phyloP scores from a whole-genome alignment of 1,140 invertebrate genomes.

The Helicorthomorpha holstii region DNA sequence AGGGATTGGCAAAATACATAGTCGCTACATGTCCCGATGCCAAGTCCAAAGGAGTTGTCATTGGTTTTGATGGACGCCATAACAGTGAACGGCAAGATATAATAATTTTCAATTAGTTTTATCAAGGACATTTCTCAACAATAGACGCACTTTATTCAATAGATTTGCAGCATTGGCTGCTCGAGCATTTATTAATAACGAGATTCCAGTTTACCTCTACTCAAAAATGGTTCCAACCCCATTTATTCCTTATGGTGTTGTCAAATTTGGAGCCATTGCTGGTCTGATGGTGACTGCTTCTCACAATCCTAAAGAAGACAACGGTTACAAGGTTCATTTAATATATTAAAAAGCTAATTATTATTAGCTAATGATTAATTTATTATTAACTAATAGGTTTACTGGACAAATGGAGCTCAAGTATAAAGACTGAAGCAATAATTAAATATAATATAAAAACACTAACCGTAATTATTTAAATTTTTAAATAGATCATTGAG shows the following conservation, averaged over 20 bases:
- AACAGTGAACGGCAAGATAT: conserved; percentile 40
- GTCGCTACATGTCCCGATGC: conserved; percentile 26
- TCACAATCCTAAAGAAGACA: conserved; percentile 97
- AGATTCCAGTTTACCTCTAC: conserved; percentile 69
- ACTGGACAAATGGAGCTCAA: conserved; percentile 85
- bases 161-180: conserved; percentile 86
- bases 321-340: conserved; percentile 99
- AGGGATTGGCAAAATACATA: conserved; percentile 74
- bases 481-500: conserved; percentile 53
- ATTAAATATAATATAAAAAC: too few relatives aligned
- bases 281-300: conserved; percentile 96
- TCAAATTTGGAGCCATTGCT: conserved; percentile 45
- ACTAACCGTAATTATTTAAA: not conserved
- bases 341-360: conserved; percentile 1
- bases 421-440: too few relatives aligned
- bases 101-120: not conserved
- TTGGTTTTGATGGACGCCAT: conserved; percentile 90
- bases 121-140: not conserved
- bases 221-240: conserved; percentile 74
- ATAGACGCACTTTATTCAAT: not conserved
- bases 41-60: conserved; percentile 51
- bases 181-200: conserved; percentile 55
- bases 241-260: conserved; percentile 70
- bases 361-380: conserved; percentile 11
- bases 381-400: too few relatives aligned